These are phyloP conservation scores for Biston betularia DNA, from an alignment of 2,888 invertebrate species.

Conservation along the genomic window DNA sequence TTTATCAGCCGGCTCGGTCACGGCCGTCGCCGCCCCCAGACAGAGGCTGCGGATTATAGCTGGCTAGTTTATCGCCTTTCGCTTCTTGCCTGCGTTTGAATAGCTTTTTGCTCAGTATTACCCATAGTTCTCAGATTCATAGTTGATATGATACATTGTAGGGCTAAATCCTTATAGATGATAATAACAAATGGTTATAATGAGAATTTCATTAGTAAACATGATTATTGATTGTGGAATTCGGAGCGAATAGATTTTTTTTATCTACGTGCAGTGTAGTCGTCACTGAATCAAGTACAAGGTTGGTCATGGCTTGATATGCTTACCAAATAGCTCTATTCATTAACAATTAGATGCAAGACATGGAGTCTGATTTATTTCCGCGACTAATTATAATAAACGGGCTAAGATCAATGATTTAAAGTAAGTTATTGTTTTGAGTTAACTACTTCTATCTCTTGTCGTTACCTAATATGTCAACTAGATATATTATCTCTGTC, in stretches of 20 bases:
- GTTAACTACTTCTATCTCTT: neutral
- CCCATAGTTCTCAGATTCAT: conserved; percentile 10
- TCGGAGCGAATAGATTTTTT: neutral
- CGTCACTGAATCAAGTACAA: neutral
- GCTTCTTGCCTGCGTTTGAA: conserved; percentile 31
- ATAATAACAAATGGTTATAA: neutral
- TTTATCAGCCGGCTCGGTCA: conserved; percentile 52
- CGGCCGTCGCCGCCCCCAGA: conserved; percentile 46
- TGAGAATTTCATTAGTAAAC: neutral
- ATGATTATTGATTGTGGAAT: neutral
- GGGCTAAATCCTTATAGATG: neutral
- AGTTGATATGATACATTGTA: conserved; percentile 10
- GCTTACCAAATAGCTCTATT: neutral
- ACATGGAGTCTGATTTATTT: neutral
- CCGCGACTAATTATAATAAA: conserved; percentile 6
- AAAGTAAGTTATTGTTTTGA: neutral
- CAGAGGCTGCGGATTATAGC: conserved; percentile 32
- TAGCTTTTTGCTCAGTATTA: conserved; percentile 28
- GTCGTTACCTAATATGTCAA: conserved; percentile 6
- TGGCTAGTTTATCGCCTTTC: conserved; percentile 33
- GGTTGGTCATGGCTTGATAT: neutral
- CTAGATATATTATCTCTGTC: neutral
- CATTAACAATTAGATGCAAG: neutral
- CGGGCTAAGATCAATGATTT: neutral
- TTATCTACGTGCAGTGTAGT: neutral